Evolutionary conservation across 1,140 invertebrate genomes (phyloP).

Genomic region (Megalonaias nervosa): DNA sequence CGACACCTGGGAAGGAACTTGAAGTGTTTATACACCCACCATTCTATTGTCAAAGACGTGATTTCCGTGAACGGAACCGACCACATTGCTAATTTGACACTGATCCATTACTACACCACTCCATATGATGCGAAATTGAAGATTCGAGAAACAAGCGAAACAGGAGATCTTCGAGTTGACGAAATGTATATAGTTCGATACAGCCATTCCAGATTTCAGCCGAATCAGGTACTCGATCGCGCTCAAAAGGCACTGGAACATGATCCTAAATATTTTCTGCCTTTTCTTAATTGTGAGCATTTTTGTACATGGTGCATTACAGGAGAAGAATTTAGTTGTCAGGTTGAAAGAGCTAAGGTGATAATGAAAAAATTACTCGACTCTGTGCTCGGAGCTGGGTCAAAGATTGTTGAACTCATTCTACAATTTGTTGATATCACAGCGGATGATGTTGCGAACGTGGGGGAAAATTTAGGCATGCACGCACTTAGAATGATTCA

Average conservation of each 20-base stretch:
- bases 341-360: neutral
- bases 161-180: slow-evolving; percentile 1
- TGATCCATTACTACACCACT: slow-evolving; percentile 19
- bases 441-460: slow-evolving; percentile 7
- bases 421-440: neutral
- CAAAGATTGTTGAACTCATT: slow-evolving; percentile 3
- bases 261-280: neutral
- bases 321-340: slow-evolving; percentile 8
- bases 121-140: slow-evolving; percentile 1
- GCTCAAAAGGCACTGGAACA: slow-evolving; percentile 3
- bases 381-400: neutral
- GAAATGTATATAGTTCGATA: slow-evolving; percentile 19
- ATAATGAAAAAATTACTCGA: neutral
- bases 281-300: slow-evolving; percentile 23
- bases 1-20: neutral
- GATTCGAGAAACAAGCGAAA: slow-evolving; percentile 6
- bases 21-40: slow-evolving; percentile 6
- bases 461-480: neutral
- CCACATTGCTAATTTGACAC: neutral
- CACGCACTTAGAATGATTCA: slow-evolving; percentile 2
- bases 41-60: neutral
- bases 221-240: neutral
- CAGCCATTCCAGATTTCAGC: neutral
- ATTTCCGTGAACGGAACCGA: neutral
- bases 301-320: slow-evolving; percentile 26